These are phyloP conservation scores for Tiliacea citrago DNA, from an alignment of 2,888 invertebrate genomes.

Conservation along the genomic window DNA sequence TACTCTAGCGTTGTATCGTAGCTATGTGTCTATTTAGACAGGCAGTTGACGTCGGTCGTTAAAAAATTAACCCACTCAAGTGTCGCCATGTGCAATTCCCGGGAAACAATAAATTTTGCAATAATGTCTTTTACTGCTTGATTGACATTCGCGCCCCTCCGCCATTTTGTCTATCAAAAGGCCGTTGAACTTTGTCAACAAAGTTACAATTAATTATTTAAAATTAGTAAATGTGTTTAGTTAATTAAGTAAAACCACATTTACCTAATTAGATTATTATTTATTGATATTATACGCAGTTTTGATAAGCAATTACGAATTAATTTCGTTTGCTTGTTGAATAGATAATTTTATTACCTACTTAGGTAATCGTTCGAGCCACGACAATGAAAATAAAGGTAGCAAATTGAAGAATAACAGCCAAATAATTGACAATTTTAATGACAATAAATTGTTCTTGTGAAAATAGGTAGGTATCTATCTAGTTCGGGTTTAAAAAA, in stretches of 20 bases:
- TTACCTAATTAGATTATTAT: slow-evolving; percentile 21
- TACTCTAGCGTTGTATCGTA: not conserved
- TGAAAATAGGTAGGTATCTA: not conserved
- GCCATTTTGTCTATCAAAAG: slow-evolving; percentile 54
- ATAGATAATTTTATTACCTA: not conserved
- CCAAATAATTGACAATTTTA: slow-evolving; percentile 24
- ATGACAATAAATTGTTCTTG: slow-evolving; percentile 24
- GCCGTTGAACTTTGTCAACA: slow-evolving; percentile 55
- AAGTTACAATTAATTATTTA: slow-evolving; percentile 18
- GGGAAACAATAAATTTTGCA: slow-evolving; percentile 59
- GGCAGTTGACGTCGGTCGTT: slow-evolving; percentile 45
- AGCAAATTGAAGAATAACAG: slow-evolving; percentile 5
- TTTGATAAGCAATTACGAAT: slow-evolving; percentile 30
- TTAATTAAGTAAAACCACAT: slow-evolving; percentile 18
- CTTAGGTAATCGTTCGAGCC: not conserved
- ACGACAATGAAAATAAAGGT: slow-evolving; percentile 10
- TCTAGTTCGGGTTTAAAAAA: slow-evolving; percentile 20
- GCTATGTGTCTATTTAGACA: slow-evolving; percentile 8
- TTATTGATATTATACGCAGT: slow-evolving; percentile 20
- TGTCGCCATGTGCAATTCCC: slow-evolving; percentile 45
- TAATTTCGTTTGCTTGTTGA: slow-evolving; percentile 9
- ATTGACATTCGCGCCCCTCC: slow-evolving; percentile 41
- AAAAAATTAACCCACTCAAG: slow-evolving; percentile 42
- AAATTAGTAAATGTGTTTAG: slow-evolving; percentile 22
- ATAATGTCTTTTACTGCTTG: slow-evolving; percentile 40